A percentile compares a stretch with the other conserved stretches of the same genome.
phyloP scores from a whole-genome alignment of 2,888 invertebrate species.

The Perithous albicinctus region DNA sequence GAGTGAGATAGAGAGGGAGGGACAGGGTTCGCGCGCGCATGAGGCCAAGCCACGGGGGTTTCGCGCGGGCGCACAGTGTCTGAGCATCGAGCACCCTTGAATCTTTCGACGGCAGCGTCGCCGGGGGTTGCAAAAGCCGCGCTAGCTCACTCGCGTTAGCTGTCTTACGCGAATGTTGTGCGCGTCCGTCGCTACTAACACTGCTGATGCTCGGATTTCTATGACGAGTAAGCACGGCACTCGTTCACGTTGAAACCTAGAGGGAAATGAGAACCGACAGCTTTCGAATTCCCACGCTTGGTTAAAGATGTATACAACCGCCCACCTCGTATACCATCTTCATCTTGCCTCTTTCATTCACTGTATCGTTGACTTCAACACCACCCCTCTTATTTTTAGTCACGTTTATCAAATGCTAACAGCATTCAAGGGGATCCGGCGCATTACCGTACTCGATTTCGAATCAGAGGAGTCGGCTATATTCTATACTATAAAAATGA shows the following conservation, averaged over 20 bases:
- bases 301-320: slow-evolving; percentile 27
- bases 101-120: slow-evolving; percentile 64
- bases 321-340: slow-evolving; percentile 7
- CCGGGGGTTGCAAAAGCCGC: slow-evolving; percentile 45
- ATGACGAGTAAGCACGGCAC: slow-evolving; percentile 12
- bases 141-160: slow-evolving; percentile 42
- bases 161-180: slow-evolving; percentile 37
- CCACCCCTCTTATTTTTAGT: background rate
- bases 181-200: background rate
- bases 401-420: background rate
- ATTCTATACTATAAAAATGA: no score
- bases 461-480: no score
- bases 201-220: slow-evolving; percentile 1
- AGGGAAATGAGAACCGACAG: slow-evolving; percentile 59
- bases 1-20: slow-evolving; percentile 36
- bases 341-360: background rate
- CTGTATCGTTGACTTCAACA: background rate
- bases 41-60: slow-evolving; percentile 46
- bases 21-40: slow-evolving; percentile 57
- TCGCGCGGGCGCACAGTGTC: slow-evolving; percentile 65
- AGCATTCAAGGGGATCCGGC: no score
- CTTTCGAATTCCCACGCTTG: slow-evolving; percentile 58
- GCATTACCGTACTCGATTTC: no score
- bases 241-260: slow-evolving; percentile 46
- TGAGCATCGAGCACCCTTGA: slow-evolving; percentile 66